Percentiles rank a stretch among this genome's conserved stretches.
Conservation (phyloP, 2,797 vertebrate genomes). For the Chrosomus eos region DNA sequence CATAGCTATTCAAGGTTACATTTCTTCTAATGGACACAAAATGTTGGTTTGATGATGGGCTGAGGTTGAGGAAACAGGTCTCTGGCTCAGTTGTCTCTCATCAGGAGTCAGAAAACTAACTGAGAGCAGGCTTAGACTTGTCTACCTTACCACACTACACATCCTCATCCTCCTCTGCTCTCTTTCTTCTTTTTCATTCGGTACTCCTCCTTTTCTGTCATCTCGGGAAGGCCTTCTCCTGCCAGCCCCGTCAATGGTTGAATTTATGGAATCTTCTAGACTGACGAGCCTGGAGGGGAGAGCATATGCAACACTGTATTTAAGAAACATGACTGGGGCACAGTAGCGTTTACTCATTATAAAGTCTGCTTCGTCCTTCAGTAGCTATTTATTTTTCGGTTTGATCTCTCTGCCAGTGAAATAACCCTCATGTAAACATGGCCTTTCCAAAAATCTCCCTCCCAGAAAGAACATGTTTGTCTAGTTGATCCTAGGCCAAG, state of each 20-base stretch:
- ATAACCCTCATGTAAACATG: constrained; percentile 23
- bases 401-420: constrained; percentile 35
- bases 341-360: neutral
- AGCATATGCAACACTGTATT: constrained; percentile 26
- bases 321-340: constrained; percentile 24
- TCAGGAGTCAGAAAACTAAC: constrained; percentile 34
- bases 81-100: constrained; percentile 57
- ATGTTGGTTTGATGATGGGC: constrained; percentile 52
- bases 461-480: constrained; percentile 28
- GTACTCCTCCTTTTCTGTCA: constrained; percentile 14
- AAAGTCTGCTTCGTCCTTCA: constrained; percentile 16
- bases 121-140: constrained; percentile 48
- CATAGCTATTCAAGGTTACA: neutral
- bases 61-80: constrained; percentile 76
- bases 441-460: constrained; percentile 12
- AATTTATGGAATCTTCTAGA: constrained; percentile 29
- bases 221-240: neutral
- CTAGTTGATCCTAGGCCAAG: constrained; percentile 40
- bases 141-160: constrained; percentile 35
- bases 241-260: neutral
- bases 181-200: neutral
- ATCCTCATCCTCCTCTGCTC: constrained; percentile 13
- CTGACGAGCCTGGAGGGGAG: neutral
- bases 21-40: constrained; percentile 3
- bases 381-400: constrained; percentile 4